A percentile compares a stretch with the other conserved stretches of the same genome.
These are phyloP conservation scores for Pelusios castaneus DNA, from an alignment of 2,113 vertebrate genomes.

Conservation along the genomic window DNA sequence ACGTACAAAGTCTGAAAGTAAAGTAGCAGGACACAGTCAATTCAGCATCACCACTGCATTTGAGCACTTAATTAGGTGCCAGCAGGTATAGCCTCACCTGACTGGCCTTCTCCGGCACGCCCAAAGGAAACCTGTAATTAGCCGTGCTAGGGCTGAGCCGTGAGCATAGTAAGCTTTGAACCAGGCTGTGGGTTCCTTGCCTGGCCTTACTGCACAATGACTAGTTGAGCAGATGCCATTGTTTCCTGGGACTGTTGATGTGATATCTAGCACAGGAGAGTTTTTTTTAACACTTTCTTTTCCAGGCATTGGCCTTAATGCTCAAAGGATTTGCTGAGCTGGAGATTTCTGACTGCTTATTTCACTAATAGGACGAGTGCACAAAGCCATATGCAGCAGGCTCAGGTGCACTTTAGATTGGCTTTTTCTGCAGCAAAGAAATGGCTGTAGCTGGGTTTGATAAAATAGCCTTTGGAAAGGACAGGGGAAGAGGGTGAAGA, in stretches of 20 bases:
- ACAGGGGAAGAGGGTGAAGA: neutral
- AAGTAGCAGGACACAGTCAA: neutral
- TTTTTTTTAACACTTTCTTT: rapidly evolving
- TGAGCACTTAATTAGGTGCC: neutral
- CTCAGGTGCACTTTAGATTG: neutral
- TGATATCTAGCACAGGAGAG: neutral
- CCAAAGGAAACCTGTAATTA: neutral
- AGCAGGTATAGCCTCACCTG: neutral
- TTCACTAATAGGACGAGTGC: neutral
- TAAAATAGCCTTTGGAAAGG: neutral
- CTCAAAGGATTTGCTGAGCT: neutral
- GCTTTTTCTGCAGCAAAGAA: neutral
- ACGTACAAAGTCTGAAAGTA: neutral
- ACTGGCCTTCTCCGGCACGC: neutral
- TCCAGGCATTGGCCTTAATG: neutral
- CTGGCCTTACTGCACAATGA: rapidly evolving
- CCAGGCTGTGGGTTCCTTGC: neutral
- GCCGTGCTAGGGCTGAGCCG: neutral
- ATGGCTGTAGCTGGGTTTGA: neutral
- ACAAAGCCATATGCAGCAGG: neutral
- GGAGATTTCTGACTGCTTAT: neutral
- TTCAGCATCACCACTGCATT: neutral
- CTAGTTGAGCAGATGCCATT: rapidly evolving
- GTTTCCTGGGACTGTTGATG: neutral
- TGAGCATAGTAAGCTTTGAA: neutral